Evolutionary conservation across 1,140 invertebrate genomes (phyloP).

Genomic region (Lutraria rhynchaena): DNA sequence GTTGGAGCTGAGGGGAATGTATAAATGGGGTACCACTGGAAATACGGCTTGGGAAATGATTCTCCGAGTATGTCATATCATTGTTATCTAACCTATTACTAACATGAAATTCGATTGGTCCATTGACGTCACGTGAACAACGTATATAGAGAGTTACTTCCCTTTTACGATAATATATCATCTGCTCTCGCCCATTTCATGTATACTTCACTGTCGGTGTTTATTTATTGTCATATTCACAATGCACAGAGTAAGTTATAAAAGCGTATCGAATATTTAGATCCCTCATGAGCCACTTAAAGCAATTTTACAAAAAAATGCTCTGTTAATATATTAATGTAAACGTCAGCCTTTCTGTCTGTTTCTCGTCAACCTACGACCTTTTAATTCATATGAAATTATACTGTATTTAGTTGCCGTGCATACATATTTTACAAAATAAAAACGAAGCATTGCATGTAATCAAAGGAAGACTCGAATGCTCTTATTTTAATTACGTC

Average conservation of each 20-base stretch:
- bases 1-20: slow-evolving; percentile 50
- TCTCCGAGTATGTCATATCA: slow-evolving; percentile 45
- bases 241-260: not conserved
- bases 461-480: not conserved
- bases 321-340: not conserved
- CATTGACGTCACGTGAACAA: not conserved
- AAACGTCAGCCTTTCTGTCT: not conserved
- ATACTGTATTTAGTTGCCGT: not conserved
- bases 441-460: not conserved
- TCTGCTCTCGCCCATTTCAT: too few relatives aligned
- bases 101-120: not conserved
- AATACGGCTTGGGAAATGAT: slow-evolving; percentile 48
- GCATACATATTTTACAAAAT: not conserved
- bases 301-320: too few relatives aligned
- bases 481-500: not conserved
- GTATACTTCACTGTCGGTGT: too few relatives aligned
- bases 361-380: not conserved
- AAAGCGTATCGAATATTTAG: too few relatives aligned
- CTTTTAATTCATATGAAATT: not conserved
- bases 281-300: too few relatives aligned
- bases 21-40: slow-evolving; percentile 64
- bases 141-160: not conserved
- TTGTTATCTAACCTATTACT: not conserved
- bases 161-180: too few relatives aligned
- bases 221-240: not conserved